A percentile compares a stretch with the other conserved stretches of the same genome.
Conservation (phyloP, 2,888 invertebrate species). For the Aethes cnicana region DNA sequence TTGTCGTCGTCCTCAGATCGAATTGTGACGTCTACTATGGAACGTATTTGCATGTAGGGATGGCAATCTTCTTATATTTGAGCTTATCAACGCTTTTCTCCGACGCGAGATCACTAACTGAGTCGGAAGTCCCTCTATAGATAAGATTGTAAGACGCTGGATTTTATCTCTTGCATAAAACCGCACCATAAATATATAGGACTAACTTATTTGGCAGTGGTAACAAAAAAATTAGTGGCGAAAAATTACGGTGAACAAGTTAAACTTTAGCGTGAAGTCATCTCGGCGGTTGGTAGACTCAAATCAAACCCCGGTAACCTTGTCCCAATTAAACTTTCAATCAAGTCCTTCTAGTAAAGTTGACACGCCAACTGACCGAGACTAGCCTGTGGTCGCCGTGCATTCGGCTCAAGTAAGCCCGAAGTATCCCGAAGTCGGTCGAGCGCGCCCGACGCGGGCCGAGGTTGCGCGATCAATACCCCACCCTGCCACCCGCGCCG, state of each 20-base stretch:
- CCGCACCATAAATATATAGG: not conserved
- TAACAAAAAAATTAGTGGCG: too few relatives aligned
- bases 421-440: slow-evolving; percentile 67
- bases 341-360: slow-evolving; percentile 69
- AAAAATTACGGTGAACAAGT: not conserved
- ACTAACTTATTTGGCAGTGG: too few relatives aligned
- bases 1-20: slow-evolving; percentile 55
- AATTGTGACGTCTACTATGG: slow-evolving; percentile 45
- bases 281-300: slow-evolving; percentile 35
- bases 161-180: slow-evolving; percentile 11
- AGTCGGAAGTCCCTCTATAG: slow-evolving; percentile 42
- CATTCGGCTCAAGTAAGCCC: slow-evolving; percentile 63
- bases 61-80: slow-evolving; percentile 56
- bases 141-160: slow-evolving; percentile 38
- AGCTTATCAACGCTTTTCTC: slow-evolving; percentile 61
- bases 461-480: slow-evolving; percentile 76
- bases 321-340: slow-evolving; percentile 78
- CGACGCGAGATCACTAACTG: slow-evolving; percentile 57
- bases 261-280: not conserved
- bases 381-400: slow-evolving; percentile 55
- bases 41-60: slow-evolving; percentile 56
- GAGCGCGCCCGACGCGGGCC: slow-evolving; percentile 67
- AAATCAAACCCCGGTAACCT: slow-evolving; percentile 64
- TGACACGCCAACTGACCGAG: slow-evolving; percentile 72
- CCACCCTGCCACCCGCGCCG: slow-evolving; percentile 63